A percentile compares a stretch with the other conserved stretches of the same genome.
phyloP scores from a whole-genome alignment of 2,888 invertebrate genomes.

The Cephus runcator region DNA sequence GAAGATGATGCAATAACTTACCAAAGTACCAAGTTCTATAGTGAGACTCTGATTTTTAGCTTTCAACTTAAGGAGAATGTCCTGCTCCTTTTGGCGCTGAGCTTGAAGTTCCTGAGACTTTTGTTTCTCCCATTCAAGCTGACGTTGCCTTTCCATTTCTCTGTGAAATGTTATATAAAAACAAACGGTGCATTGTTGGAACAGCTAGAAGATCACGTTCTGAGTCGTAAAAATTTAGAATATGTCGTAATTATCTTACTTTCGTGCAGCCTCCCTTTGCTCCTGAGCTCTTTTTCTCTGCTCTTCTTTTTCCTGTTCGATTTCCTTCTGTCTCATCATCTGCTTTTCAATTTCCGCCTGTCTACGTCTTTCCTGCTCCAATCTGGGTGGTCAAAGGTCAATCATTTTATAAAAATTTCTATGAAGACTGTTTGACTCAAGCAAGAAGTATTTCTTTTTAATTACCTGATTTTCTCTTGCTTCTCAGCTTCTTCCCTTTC shows the following conservation, averaged over 20 bases:
- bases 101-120: slow-evolving; percentile 86
- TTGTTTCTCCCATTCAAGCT: slow-evolving; percentile 96
- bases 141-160: slow-evolving; percentile 94
- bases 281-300: slow-evolving; percentile 83
- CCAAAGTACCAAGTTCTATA: slow-evolving; percentile 75
- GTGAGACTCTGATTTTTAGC: slow-evolving; percentile 86
- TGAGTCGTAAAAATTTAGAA: not conserved
- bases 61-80: slow-evolving; percentile 85
- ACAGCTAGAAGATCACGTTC: not conserved
- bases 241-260: slow-evolving; percentile 68
- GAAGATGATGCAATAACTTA: slow-evolving; percentile 41
- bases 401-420: slow-evolving; percentile 12
- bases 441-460: slow-evolving; percentile 64
- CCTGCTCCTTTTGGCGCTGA: slow-evolving; percentile 86
- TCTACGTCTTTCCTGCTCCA: slow-evolving; percentile 79
- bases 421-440: not conserved
- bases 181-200: not conserved
- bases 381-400: slow-evolving; percentile 49
- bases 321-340: slow-evolving; percentile 80
- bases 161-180: slow-evolving; percentile 56
- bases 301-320: slow-evolving; percentile 80
- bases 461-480: slow-evolving; percentile 81
- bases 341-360: slow-evolving; percentile 90
- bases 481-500: slow-evolving; percentile 91
- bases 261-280: slow-evolving; percentile 81